phyloP scores from a whole-genome alignment of 2,888 invertebrate genomes.

The Pachymerium ferrugineum region DNA sequence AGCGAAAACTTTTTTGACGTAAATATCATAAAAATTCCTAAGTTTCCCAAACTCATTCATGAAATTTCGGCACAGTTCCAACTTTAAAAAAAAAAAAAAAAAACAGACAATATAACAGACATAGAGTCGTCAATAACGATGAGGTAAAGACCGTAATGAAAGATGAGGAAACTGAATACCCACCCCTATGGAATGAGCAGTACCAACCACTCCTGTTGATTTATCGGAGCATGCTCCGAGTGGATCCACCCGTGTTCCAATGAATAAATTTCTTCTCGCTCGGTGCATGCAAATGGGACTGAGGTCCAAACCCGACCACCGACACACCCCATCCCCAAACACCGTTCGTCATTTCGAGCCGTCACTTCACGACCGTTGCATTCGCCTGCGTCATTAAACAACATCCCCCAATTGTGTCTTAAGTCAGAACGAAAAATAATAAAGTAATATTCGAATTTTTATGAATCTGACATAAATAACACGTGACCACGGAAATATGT shows the following conservation, averaged over 20 bases:
- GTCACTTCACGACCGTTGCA: background rate
- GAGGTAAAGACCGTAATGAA: background rate
- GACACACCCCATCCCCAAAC: slow-evolving; percentile 17
- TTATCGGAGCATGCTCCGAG: slow-evolving; percentile 11
- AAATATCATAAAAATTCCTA: too few relatives aligned
- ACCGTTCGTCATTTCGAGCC: background rate
- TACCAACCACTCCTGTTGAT: slow-evolving; percentile 12
- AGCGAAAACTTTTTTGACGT: too few relatives aligned
- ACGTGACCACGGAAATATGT: background rate
- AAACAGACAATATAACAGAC: background rate
- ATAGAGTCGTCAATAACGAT: background rate
- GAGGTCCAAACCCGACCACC: background rate
- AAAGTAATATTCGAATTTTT: background rate
- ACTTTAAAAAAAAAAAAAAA: background rate
- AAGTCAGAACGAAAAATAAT: slow-evolving; percentile 11
- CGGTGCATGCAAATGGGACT: slow-evolving; percentile 1
- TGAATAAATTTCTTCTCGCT: slow-evolving; percentile 14
- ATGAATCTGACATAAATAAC: background rate
- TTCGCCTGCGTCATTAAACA: background rate
- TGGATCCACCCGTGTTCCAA: slow-evolving; percentile 21
- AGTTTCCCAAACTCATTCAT: background rate
- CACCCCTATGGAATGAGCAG: background rate
- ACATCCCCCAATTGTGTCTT: too few relatives aligned
- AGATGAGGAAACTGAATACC: background rate
- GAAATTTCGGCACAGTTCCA: background rate